Conservation (phyloP, 2,888 invertebrate genomes). For the Dryobota labecula region DNA sequence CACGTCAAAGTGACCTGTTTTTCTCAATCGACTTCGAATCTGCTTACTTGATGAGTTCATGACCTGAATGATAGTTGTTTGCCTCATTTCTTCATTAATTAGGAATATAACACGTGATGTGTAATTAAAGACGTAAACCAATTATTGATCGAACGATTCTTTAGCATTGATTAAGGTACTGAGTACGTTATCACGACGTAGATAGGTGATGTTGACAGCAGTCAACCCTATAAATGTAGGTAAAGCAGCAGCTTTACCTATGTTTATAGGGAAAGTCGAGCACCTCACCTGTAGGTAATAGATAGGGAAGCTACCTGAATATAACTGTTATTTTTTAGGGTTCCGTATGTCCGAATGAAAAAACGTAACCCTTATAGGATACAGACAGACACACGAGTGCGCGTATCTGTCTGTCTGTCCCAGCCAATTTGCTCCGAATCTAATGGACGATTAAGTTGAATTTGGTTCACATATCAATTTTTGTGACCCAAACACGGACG, state of each 20-base stretch:
- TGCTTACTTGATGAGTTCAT: conserved; percentile 43
- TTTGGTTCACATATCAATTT: too few species aligned
- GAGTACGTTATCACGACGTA: neutral
- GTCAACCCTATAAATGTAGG: too few species aligned
- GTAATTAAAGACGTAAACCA: conserved; percentile 1
- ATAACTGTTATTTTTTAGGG: neutral
- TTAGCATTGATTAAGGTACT: neutral
- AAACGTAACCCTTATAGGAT: too few species aligned
- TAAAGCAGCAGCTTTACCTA: neutral
- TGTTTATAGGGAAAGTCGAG: neutral
- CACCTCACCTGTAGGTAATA: neutral
- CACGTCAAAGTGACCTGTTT: conserved; percentile 41
- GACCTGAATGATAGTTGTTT: conserved; percentile 40
- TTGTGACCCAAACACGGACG: too few species aligned
- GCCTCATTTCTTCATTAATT: conserved; percentile 38
- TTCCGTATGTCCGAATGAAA: too few species aligned
- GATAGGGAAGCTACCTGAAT: neutral
- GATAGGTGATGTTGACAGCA: neutral
- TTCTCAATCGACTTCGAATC: conserved; percentile 32
- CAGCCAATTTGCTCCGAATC: too few species aligned
- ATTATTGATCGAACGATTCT: neutral
- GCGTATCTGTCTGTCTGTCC: too few species aligned
- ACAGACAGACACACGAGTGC: too few species aligned
- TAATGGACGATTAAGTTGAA: too few species aligned
- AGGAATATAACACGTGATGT: conserved; percentile 4